phyloP scores from a whole-genome alignment of 1,140 invertebrate species.

The Sycophaga agraensis region DNA sequence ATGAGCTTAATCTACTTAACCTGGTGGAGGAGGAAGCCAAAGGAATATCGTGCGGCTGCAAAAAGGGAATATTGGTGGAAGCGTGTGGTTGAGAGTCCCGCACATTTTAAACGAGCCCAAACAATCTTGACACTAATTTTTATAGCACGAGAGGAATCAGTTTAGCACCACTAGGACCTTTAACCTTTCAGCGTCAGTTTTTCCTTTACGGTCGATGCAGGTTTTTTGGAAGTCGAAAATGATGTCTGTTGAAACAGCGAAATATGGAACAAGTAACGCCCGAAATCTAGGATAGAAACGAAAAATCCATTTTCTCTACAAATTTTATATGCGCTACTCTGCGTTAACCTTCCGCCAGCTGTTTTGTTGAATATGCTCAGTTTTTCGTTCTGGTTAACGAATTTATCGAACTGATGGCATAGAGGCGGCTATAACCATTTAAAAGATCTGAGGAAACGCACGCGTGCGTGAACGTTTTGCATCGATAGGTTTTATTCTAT shows the following conservation, averaged over 20 bases:
- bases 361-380: constrained; percentile 3
- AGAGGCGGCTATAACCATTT: neutral
- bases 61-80: neutral
- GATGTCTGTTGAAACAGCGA: constrained; percentile 18
- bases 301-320: too few relatives aligned
- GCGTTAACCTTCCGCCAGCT: neutral
- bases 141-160: constrained; percentile 30
- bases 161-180: constrained; percentile 10
- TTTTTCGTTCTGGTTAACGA: constrained; percentile 17
- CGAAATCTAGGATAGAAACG: too few relatives aligned
- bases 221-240: constrained; percentile 13
- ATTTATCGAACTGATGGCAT: too few relatives aligned
- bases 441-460: too few relatives aligned
- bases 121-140: constrained; percentile 35
- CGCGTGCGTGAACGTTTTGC: too few relatives aligned
- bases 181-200: too few relatives aligned
- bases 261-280: too few relatives aligned
- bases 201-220: neutral
- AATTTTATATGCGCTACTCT: too few relatives aligned
- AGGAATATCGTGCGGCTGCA: neutral
- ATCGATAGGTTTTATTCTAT: too few relatives aligned
- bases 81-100: constrained; percentile 5
- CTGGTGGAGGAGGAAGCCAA: neutral
- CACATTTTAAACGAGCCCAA: constrained; percentile 35
- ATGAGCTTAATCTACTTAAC: constrained; percentile 30